phyloP scores from a whole-genome alignment of 2,113 vertebrate species.

The Corythoichthys haematopterus region DNA sequence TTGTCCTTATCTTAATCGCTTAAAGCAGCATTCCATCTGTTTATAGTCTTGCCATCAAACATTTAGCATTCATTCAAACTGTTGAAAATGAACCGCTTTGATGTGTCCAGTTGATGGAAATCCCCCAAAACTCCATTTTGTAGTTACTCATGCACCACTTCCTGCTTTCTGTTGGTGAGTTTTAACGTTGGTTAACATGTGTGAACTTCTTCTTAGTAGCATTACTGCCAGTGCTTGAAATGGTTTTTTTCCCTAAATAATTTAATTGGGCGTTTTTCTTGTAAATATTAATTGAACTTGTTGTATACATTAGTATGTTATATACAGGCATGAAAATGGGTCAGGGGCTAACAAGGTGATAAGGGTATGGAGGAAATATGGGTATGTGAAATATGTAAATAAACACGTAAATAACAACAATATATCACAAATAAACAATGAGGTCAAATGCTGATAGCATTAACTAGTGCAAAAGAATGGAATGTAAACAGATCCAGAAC shows the following conservation, averaged over 20 bases:
- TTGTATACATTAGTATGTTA: too few relatives aligned
- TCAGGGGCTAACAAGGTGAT: too few relatives aligned
- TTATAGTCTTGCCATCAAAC: neutral
- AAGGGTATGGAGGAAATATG: too few relatives aligned
- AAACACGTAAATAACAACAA: too few relatives aligned
- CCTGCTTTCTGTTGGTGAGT: conserved; percentile 56
- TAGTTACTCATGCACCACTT: conserved; percentile 32
- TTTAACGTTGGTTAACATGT: conserved; percentile 23
- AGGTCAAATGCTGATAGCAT: too few relatives aligned
- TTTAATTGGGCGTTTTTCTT: neutral
- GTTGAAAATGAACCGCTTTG: conserved; percentile 12
- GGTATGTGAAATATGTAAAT: too few relatives aligned
- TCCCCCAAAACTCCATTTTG: conserved; percentile 36
- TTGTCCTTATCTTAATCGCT: too few relatives aligned
- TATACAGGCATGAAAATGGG: too few relatives aligned
- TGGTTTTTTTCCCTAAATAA: neutral
- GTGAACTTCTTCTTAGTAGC: conserved; percentile 23
- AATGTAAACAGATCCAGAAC: too few relatives aligned
- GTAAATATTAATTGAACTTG: neutral
- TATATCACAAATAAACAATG: too few relatives aligned
- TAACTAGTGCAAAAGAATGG: too few relatives aligned
- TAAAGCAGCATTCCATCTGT: neutral
- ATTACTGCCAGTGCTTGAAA: neutral
- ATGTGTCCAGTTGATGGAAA: conserved; percentile 34
- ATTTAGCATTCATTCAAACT: neutral